Evolutionary conservation across 64 coral and sea anemone species (phyloP).

Genomic region (Dendrophyllia cribrosa): DNA sequence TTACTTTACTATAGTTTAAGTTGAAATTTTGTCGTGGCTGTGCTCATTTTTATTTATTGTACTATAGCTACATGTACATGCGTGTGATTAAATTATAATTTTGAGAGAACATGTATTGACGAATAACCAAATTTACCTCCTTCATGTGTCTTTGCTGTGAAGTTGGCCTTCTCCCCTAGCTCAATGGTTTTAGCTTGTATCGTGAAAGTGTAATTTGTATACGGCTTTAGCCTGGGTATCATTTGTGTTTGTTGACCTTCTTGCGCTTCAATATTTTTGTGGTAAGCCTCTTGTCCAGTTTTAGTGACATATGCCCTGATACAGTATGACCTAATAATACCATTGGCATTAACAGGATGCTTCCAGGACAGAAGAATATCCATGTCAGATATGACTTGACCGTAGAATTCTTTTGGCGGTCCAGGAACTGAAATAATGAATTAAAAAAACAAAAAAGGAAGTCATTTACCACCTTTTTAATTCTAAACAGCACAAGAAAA

Average conservation of each 20-base stretch:
- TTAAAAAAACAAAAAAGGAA: neutral
- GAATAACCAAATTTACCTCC: conserved; percentile 33
- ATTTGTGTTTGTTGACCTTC: neutral
- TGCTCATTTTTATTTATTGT: too few relatives aligned
- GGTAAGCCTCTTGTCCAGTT: neutral
- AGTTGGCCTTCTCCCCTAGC: conserved; percentile 10
- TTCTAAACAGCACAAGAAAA: too few relatives aligned
- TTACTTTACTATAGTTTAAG: too few relatives aligned
- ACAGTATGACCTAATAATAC: conserved; percentile 24
- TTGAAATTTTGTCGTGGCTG: too few relatives aligned
- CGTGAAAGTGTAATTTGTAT: conserved; percentile 31
- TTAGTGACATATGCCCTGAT: conserved; percentile 29
- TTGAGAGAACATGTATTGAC: too few relatives aligned
- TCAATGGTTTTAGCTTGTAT: conserved; percentile 33
- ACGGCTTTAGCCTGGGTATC: neutral
- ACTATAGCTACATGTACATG: neutral
- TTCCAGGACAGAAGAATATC: conserved; percentile 20
- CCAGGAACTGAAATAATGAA: conserved; percentile 28
- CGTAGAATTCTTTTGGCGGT: neutral
- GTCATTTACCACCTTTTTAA: too few relatives aligned
- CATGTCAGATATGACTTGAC: neutral
- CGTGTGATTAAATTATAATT: neutral
- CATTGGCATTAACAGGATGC: conserved; percentile 28
- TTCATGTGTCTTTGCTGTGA: conserved; percentile 22
- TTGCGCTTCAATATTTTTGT: neutral